Evolutionary conservation across 1,140 invertebrate genomes (phyloP).

Genomic region (Caerostris extrusa): DNA sequence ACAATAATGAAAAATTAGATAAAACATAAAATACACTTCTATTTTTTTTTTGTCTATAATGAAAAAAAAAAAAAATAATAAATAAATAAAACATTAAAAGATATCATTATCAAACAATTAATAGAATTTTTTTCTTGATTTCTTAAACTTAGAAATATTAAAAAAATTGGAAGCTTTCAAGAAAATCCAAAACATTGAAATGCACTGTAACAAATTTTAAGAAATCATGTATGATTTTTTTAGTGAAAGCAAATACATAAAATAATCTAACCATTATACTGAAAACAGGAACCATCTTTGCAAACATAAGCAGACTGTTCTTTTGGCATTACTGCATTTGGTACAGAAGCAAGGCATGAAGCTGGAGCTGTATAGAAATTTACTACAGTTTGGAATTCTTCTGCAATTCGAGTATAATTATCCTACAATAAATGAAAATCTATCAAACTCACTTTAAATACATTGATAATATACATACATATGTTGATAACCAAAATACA

Average conservation of each 20-base stretch:
- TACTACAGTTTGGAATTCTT: slow-evolving; percentile 89
- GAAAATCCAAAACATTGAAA: slow-evolving; percentile 36
- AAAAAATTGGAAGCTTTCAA: no score
- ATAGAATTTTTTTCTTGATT: no score
- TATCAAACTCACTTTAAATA: no score
- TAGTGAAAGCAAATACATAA: background rate
- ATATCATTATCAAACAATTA: no score
- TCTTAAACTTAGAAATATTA: no score
- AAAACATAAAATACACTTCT: no score
- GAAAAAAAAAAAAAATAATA: no score
- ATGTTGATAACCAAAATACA: background rate
- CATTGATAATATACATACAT: background rate
- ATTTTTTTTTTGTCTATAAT: no score
- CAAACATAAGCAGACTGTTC: slow-evolving; percentile 88
- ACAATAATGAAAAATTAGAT: no score
- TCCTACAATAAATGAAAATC: slow-evolving; percentile 84
- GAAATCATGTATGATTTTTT: background rate
- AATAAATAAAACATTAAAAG: no score
- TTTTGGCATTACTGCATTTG: background rate
- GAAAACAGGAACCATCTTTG: slow-evolving; percentile 88
- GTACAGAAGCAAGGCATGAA: slow-evolving; percentile 78
- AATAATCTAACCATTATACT: slow-evolving; percentile 85
- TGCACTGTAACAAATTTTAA: slow-evolving; percentile 34
- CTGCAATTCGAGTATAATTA: slow-evolving; percentile 88
- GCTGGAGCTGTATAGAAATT: slow-evolving; percentile 88